These are phyloP conservation scores for Brachirus orientalis DNA, from an alignment of 2,113 vertebrate species.

Conservation along the genomic window DNA sequence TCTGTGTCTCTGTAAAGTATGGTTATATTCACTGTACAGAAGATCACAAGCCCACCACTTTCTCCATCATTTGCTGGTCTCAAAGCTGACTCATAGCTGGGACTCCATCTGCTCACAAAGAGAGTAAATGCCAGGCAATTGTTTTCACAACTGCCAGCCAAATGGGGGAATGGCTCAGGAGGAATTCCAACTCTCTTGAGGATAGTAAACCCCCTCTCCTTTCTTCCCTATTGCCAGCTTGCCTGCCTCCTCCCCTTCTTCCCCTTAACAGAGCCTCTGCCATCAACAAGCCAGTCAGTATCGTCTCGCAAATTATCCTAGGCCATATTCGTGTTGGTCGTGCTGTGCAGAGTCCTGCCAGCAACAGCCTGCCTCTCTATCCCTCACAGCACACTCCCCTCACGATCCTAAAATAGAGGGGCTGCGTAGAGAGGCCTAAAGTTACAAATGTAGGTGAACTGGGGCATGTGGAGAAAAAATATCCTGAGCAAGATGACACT, in stretches of 20 bases:
- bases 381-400: slow-evolving; percentile 59
- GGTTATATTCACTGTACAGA: slow-evolving; percentile 48
- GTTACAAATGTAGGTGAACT: slow-evolving; percentile 62
- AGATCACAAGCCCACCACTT: slow-evolving; percentile 70
- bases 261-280: slow-evolving; percentile 57
- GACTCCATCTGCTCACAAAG: slow-evolving; percentile 74
- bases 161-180: slow-evolving; percentile 82
- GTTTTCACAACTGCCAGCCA: slow-evolving; percentile 86
- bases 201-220: slow-evolving; percentile 71
- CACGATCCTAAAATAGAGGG: slow-evolving; percentile 71
- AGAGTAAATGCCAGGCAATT: slow-evolving; percentile 81
- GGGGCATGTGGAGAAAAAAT: slow-evolving; percentile 9
- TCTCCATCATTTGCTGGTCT: slow-evolving; percentile 74
- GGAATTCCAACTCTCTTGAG: slow-evolving; percentile 80
- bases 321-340: slow-evolving; percentile 23
- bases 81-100: slow-evolving; percentile 78
- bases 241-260: slow-evolving; percentile 28
- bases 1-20: slow-evolving; percentile 40
- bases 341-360: slow-evolving; percentile 34
- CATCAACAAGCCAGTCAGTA: slow-evolving; percentile 71
- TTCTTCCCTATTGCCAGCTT: slow-evolving; percentile 50
- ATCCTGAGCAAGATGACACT: slow-evolving; percentile 46
- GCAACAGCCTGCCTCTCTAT: slow-evolving; percentile 53
- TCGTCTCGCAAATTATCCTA: slow-evolving; percentile 66
- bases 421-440: slow-evolving; percentile 57